Percentiles rank a stretch among this genome's conserved stretches.
phyloP scores from a whole-genome alignment of 2,797 vertebrate genomes.

The Babyrousa celebensis region DNA sequence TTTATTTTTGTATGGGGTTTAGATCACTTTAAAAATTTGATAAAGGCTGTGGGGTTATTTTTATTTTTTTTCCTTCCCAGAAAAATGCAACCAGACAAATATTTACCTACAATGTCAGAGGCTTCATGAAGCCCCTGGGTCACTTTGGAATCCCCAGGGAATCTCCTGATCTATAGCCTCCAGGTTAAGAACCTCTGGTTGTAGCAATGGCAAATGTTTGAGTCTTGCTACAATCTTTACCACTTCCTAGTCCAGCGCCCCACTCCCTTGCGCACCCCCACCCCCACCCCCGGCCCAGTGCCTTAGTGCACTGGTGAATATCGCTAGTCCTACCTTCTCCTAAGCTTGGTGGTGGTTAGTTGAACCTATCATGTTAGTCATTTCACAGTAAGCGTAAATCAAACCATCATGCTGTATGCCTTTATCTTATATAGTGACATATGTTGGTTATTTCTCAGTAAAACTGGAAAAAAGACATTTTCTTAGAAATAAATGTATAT shows the following conservation, averaged over 20 bases:
- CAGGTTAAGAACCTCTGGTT: not conserved
- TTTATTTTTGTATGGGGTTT: not conserved
- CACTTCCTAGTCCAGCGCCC: not conserved
- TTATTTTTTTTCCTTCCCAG: not conserved
- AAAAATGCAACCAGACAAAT: conserved; percentile 30
- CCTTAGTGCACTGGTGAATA: not conserved
- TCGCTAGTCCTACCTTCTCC: not conserved
- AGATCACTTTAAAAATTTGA: conserved; percentile 14
- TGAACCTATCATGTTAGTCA: not conserved
- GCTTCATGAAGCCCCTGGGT: not conserved
- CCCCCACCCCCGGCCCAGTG: too few species aligned
- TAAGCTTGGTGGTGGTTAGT: not conserved
- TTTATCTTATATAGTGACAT: not conserved
- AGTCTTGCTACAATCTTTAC: not conserved
- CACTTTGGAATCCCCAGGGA: not conserved
- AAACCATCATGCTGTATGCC: not conserved
- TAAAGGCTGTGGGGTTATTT: not conserved
- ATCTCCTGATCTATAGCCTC: not conserved
- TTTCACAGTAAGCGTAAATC: not conserved
- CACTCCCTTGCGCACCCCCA: too few species aligned
- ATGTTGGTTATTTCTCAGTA: not conserved
- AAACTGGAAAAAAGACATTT: not conserved
- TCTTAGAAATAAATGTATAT: not conserved
- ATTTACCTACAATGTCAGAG: not conserved
- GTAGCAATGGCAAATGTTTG: not conserved